Percentiles rank a stretch among this genome's conserved stretches.
phyloP scores from a whole-genome alignment of 1,140 invertebrate genomes.

The Brachystomella parvula region DNA sequence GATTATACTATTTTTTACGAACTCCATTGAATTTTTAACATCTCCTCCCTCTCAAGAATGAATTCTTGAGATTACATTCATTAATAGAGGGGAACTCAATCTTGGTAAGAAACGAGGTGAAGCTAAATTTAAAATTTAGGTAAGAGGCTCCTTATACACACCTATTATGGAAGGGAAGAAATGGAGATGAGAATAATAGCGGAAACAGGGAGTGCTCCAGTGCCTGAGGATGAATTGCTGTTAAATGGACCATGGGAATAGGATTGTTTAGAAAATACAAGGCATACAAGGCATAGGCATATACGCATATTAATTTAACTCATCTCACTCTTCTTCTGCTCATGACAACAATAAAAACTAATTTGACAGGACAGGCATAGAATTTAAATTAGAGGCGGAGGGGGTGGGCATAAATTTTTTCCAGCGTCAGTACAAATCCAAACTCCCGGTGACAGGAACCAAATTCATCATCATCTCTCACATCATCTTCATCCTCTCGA shows the following conservation, averaged over 20 bases:
- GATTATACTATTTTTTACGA: neutral
- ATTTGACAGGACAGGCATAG: neutral
- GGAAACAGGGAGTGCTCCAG: neutral
- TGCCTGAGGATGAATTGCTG: neutral
- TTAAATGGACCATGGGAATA: neutral
- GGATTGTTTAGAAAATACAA: neutral
- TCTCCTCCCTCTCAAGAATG: neutral
- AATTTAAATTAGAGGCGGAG: neutral
- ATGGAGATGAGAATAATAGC: neutral
- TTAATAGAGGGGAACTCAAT: neutral
- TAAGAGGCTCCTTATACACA: neutral
- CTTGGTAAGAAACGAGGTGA: neutral
- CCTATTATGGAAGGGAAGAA: neutral
- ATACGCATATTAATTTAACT: neutral
- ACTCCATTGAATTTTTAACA: neutral
- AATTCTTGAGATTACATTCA: neutral
- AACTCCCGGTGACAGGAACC: too few relatives aligned
- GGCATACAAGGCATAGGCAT: too few relatives aligned
- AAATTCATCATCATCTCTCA: too few relatives aligned
- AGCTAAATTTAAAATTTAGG: neutral
- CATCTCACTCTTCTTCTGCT: neutral
- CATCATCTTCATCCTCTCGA: too few relatives aligned
- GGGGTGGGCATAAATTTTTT: too few relatives aligned
- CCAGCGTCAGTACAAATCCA: too few relatives aligned
- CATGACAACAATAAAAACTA: neutral